phyloP scores from a whole-genome alignment of 2,797 vertebrate genomes.

The Xerus rutilus region DNA sequence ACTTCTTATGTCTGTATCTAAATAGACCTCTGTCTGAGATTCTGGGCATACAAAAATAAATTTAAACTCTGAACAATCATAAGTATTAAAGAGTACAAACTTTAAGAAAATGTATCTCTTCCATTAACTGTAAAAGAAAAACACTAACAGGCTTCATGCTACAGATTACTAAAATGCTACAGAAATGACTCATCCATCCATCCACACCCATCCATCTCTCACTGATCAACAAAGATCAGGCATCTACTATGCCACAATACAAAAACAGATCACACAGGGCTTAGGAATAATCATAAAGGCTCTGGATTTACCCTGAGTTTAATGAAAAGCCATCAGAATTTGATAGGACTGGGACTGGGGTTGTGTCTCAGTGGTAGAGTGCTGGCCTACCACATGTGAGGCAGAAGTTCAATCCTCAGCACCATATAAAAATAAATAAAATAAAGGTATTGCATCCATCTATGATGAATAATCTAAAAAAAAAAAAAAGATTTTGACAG shows the following conservation, averaged over 20 bases:
- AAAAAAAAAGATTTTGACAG: not conserved
- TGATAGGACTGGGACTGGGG: not conserved
- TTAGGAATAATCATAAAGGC: not conserved
- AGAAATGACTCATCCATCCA: not conserved
- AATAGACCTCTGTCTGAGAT: slow-evolving; percentile 9
- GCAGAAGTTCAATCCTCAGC: too few relatives aligned
- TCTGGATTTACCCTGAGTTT: slow-evolving; percentile 26
- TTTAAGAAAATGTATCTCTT: slow-evolving; percentile 34
- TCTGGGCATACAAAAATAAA: slow-evolving; percentile 61
- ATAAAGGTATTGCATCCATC: too few relatives aligned
- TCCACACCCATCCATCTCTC: not conserved
- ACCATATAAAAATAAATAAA: too few relatives aligned
- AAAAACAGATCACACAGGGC: not conserved
- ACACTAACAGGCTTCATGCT: not conserved
- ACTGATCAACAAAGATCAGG: not conserved
- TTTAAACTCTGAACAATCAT: slow-evolving; percentile 46
- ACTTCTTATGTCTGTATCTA: slow-evolving; percentile 30
- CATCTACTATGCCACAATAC: not conserved
- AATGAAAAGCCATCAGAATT: not conserved
- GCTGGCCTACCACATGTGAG: too few relatives aligned
- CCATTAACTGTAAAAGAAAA: slow-evolving; percentile 60
- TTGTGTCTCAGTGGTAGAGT: too few relatives aligned
- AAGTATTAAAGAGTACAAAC: not conserved
- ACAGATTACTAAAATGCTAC: not conserved
- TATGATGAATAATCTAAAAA: too few relatives aligned